Conservation (phyloP, 2,888 invertebrate genomes). For the Acrobasis consociella region DNA sequence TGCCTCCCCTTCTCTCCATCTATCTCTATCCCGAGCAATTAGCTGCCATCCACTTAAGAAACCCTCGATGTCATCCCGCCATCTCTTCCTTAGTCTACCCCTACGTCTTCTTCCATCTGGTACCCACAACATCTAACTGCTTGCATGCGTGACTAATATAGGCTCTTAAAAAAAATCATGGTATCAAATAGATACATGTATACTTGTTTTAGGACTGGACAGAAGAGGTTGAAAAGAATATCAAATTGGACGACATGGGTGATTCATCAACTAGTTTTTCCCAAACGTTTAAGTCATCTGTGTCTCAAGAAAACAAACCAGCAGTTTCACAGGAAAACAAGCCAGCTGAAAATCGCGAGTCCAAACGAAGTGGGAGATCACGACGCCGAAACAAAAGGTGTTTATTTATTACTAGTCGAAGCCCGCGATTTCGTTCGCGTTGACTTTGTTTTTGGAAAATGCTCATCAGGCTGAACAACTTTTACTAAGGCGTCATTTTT, state of each 20-base stretch:
- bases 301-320: constrained; percentile 57
- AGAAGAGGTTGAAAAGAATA: constrained; percentile 77
- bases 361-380: constrained; percentile 63
- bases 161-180: neutral
- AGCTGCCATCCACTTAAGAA: no score
- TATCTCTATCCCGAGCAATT: no score
- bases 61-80: no score
- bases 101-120: no score
- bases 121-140: no score
- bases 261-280: constrained; percentile 67
- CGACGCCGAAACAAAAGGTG: constrained; percentile 72
- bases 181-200: constrained; percentile 4
- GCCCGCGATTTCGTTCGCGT: no score
- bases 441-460: no score
- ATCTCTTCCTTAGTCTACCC: no score
- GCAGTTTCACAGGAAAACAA: constrained; percentile 40
- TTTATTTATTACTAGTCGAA: neutral
- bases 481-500: no score
- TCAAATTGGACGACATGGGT: constrained; percentile 68
- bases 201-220: constrained; percentile 70
- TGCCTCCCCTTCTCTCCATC: no score
- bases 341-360: constrained; percentile 50
- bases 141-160: no score
- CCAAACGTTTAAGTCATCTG: constrained; percentile 53
- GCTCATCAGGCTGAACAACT: no score